Evolutionary conservation across 2,888 invertebrate genomes (phyloP), one percentile per base, ranked within the genome.

Genomic region (Napeogenes sylphis): DNA sequence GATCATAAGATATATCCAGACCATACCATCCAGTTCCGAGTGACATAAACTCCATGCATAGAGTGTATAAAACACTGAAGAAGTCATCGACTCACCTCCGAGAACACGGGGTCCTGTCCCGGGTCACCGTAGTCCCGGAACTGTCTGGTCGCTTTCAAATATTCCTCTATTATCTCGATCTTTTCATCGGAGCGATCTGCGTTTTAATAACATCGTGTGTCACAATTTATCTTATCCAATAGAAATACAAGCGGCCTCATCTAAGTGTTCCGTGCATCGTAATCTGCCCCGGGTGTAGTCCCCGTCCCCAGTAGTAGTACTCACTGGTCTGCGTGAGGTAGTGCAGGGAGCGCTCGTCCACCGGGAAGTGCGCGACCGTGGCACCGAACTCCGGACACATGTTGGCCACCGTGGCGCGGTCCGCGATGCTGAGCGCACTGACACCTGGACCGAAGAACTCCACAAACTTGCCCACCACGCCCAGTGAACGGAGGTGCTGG

Each of bases 371-470:
- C 0, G 97, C 98, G 67, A 98, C 95, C 0, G 99, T 99, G 14
- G 99, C 99, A 0, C 99, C 99, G 81, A 99, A 99, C 77, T 91
- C 91, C 0, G 99, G 99, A 78, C 98, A 98, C 99, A 99, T 99
- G 90, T 99, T 99, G 70, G 98, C 96, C 61, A 99, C 97, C 0
- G 99, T 99, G 0, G 99, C 98, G 55, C 99, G 91, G 90, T 99
- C 99, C 0, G 99, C 99, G 66, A 99, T 97, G 61, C 97, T 97
- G 4, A 99, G 87, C 62, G 95, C 95, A 0, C 93, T 85, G 4
- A 99, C 97, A 3, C 99, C 99, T 0, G 97, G 95, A 0, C 99
- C 99, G 85, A 96, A 99, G 90, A 99, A 99, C 89, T 99, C 99
- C 4, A 99, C 99, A 89, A 99, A 99, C 80, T 99, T 99, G 4